A percentile compares a stretch with the other conserved stretches of the same genome.
Conservation (phyloP, 2,113 vertebrate genomes). For the Dipodomys spectabilis region DNA sequence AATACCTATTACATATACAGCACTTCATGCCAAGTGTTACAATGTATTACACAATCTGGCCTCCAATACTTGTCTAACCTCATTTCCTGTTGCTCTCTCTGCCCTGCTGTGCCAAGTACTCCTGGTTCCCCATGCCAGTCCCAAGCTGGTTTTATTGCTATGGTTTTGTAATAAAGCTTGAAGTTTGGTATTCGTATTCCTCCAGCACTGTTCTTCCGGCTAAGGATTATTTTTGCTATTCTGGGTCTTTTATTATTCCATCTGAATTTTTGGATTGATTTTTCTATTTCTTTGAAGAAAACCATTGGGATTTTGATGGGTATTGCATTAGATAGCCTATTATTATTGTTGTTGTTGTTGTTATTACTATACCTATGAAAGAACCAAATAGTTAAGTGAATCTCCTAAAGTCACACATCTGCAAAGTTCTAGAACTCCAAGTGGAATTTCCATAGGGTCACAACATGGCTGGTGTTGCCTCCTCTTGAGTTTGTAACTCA, state of each 20-base stretch:
- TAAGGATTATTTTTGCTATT: no score
- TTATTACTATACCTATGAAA: constrained; percentile 41
- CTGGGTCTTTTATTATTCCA: no score
- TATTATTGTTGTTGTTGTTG: background rate
- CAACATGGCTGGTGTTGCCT: background rate
- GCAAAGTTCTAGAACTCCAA: background rate
- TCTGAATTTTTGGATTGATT: no score
- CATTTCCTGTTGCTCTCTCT: background rate
- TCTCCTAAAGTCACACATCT: constrained; percentile 28
- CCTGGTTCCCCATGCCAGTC: background rate
- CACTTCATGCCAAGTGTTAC: background rate
- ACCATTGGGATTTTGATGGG: background rate
- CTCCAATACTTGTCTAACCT: background rate
- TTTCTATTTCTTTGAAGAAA: no score
- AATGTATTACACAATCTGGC: background rate
- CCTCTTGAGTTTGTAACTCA: background rate
- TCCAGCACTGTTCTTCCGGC: no score
- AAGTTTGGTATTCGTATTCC: no score
- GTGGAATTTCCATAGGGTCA: background rate
- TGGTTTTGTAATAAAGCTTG: no score
- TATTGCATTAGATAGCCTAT: no score
- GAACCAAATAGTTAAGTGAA: background rate
- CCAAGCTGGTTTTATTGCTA: no score
- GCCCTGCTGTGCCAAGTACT: background rate
- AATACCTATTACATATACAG: background rate